Base-by-base conservation (phyloP, 2,113 vertebrate species). In the Xyliphius kryptos region DNA sequence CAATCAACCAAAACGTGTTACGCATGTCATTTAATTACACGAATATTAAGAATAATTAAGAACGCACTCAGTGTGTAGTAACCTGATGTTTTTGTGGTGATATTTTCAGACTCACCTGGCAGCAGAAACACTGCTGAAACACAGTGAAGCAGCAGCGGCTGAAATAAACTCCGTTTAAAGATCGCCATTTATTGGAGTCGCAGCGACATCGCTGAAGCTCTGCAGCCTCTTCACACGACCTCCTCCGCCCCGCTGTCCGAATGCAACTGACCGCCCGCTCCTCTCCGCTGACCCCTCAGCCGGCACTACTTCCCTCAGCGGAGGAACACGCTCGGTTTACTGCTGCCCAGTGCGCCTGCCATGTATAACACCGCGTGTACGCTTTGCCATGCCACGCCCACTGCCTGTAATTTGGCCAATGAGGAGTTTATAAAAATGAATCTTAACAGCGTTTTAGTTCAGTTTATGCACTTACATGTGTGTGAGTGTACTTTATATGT, bases 101-200 rank as follows among this genome's bases (percentile, higher is more conserved):
- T 32, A 32, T 6, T 1, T 32, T 6, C n/a, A n/a, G 8, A 16
- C 80, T 81, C 71, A 89, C 88, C 87, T 83, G 79, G 77, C 14
- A 89, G 70, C 14, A 89, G 70, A 69, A 83, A 76, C 48, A 79
- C 26, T 6, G 75, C 62, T 17, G 80, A 46, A 6, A 14, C 14
- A 6, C 12, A 46, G 43, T 15, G 56, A 60, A 85, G 53, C 81
- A 86, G 84, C 81, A 79, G 63, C 48, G 70, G 86, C 76, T 80
- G 83, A 63, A 77, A 73, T 69, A 81, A 63, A 71, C 68, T 82
- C 83, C 79, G 68, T 77, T 78, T 76, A 55, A 80, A 74, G 67
- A 63, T 77, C 78, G 79, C 87, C 87, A 89, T 89, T 87, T 84
- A 87, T 61, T 48, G 68, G 8, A 77, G 61, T 70, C 67, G 70